These are phyloP conservation scores for Chloroclystis v-ata DNA, from an alignment of 2,888 invertebrate species.

Conservation along the genomic window DNA sequence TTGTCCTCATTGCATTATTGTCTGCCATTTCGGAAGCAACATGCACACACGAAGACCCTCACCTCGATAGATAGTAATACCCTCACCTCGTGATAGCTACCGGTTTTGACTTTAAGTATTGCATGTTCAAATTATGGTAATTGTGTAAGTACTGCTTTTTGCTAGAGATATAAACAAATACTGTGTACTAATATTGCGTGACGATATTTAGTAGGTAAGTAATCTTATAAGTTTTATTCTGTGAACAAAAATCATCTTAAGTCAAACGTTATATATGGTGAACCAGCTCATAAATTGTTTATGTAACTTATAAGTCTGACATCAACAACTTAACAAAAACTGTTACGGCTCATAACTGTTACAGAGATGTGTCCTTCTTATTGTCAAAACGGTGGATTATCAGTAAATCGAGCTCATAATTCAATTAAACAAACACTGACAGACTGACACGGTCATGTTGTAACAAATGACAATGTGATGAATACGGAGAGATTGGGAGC, in stretches of 20 bases:
- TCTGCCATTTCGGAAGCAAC: conserved; percentile 40
- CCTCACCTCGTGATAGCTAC: conserved; percentile 14
- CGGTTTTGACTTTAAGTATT: conserved; percentile 30
- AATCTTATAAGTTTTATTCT: background rate
- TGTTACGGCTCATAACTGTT: background rate
- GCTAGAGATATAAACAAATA: conserved; percentile 6
- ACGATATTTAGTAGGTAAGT: conserved; percentile 6
- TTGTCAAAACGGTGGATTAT: conserved; percentile 27
- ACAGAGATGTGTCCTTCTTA: conserved; percentile 11
- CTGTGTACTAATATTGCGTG: conserved; percentile 21
- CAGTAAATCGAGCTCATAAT: conserved; percentile 33
- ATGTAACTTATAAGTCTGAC: too few relatives aligned
- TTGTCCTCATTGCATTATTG: conserved; percentile 33
- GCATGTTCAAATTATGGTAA: conserved; percentile 48
- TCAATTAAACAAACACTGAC: conserved; percentile 39
- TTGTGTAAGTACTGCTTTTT: conserved; percentile 26
- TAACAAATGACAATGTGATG: conserved; percentile 51
- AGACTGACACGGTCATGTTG: conserved; percentile 39
- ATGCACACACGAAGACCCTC: conserved; percentile 61
- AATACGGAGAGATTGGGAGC: conserved; percentile 43
- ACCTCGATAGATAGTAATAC: conserved; percentile 51
- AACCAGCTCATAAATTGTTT: too few relatives aligned
- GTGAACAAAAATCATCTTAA: too few relatives aligned
- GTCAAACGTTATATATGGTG: too few relatives aligned
- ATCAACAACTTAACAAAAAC: background rate